Evolutionary conservation across 2,888 invertebrate species (phyloP), one percentile per base, ranked within the genome.

Genomic region (Blastobasis lacticolella): DNA sequence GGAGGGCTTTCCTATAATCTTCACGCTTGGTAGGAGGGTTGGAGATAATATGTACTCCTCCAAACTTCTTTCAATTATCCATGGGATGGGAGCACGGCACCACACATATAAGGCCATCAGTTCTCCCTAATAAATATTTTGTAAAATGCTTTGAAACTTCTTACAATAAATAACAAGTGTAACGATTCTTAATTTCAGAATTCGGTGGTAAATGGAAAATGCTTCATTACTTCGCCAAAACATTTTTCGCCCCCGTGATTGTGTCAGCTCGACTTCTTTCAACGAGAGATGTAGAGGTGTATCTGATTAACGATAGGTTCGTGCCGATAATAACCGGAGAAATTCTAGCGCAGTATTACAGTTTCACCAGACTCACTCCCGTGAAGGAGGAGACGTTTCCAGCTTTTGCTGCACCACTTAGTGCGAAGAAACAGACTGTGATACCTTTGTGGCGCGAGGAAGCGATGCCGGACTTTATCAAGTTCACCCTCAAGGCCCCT

Each of bases 141-240:
- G 23, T 23, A 23, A 23, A n/a, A 23, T 23, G 2, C 23, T 23
- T 23, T 23, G 23, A 23, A 23, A 23, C 23, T 23, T 3, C 3
- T 23, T 23, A 23, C 23, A 23, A 23, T 23, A 23, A 23, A 23
- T 23, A 23, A 23, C 23, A 23, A 23, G 23, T 23, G 23, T 2
- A 23, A 23, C 23, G 23, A 23, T 23, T 23, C 3, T 23, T 23
- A 23, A 53, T 75, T 75, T 41, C 81, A 94, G 95, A 96, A 78
- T 93, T 90, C 66, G 90, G 90, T 41, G 94, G 94, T 7, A 90
- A 90, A 61, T 96, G 95, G 95, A 96, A 96, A 79, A 92, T 95
- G 91, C 81, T 97, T 1, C 98, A 99, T 67, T 96, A 98, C 77
- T 97, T 92, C 77, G 95, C 95, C 0, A 90, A 90, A 60, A 90